Base-by-base conservation (phyloP, 2,113 vertebrate species). In the Corydoras sp. region DNA sequence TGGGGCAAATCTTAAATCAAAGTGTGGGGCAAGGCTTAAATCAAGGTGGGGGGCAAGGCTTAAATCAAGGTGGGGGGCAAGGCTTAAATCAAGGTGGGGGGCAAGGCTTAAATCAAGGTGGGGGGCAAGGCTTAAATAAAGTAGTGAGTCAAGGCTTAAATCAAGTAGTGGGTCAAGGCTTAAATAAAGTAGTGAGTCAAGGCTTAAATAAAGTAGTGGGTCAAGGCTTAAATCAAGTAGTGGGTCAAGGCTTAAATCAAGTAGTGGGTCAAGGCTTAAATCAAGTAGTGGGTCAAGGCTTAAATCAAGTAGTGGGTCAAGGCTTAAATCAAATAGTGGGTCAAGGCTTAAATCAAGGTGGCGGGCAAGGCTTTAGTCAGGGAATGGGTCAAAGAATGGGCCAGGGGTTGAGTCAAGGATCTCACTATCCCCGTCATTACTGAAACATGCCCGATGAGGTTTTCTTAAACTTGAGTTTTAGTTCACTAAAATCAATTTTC, bases 401-500 rank as follows among this genome's bases (percentile, higher is more conserved):
- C 3, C 73, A 86, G 62, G 82, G 79, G 73, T 83, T 89, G 0
- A 4, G 43, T 1, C 63, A 77, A 2, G 83, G 96, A 85, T 91
- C 91, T 65, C 91, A 94, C 74, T 99, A 95, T 68, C 91, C 94
- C 68, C 92, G 91, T 65, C 96, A 95, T 84, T 99, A 94, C 84
- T 99, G 86, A 92, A 69, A 55, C 9, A 0, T 7, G 72, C n/a
- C 78, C 15, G 3, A 13, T 4, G 12, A 55, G 2, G 12, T n/a
- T 56, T 53, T 53, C 13, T 53, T 53, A 14, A 53, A 53, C 13
- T 53, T 14, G 51, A 56, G 54, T 56, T 48, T 48, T 14, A 29
- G 49, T 68, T 73, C 15, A 30, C 59, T 65, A 56, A 31, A 5
- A 43, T 53, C 43, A 15, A 15, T n/a, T 56, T 56, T 56, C 13